These are phyloP conservation scores for Arctocebus calabarensis DNA, from an alignment of 2,797 vertebrate species.

Conservation along the genomic window DNA sequence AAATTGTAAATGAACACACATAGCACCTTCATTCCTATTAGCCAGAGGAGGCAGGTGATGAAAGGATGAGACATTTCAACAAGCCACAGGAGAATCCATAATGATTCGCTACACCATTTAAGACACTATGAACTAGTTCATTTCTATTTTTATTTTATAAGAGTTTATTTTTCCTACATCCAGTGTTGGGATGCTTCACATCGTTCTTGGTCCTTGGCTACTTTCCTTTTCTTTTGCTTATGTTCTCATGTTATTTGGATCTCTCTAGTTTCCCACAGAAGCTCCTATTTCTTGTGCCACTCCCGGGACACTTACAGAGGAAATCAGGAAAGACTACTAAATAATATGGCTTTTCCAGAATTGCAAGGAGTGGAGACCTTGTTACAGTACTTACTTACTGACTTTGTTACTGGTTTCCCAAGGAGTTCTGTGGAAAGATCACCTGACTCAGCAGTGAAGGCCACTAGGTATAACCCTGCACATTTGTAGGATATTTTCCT, in stretches of 20 bases:
- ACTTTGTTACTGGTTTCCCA: background rate
- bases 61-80: background rate
- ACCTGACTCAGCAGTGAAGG: background rate
- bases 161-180: background rate
- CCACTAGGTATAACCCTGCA: background rate
- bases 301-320: background rate
- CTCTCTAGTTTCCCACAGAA: background rate
- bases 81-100: background rate
- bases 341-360: background rate
- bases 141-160: background rate
- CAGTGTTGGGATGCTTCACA: background rate
- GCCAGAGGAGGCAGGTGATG: background rate
- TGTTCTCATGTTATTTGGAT: background rate
- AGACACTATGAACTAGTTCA: background rate
- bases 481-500: background rate
- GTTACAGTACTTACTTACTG: background rate
- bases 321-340: background rate
- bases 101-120: background rate
- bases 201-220: background rate
- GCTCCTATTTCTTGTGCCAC: background rate
- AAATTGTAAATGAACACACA: background rate
- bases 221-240: background rate
- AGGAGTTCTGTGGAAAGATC: background rate
- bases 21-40: background rate
- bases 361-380: background rate